phyloP scores from a whole-genome alignment of 2,113 vertebrate species.

The Nothoprocta perdicaria region DNA sequence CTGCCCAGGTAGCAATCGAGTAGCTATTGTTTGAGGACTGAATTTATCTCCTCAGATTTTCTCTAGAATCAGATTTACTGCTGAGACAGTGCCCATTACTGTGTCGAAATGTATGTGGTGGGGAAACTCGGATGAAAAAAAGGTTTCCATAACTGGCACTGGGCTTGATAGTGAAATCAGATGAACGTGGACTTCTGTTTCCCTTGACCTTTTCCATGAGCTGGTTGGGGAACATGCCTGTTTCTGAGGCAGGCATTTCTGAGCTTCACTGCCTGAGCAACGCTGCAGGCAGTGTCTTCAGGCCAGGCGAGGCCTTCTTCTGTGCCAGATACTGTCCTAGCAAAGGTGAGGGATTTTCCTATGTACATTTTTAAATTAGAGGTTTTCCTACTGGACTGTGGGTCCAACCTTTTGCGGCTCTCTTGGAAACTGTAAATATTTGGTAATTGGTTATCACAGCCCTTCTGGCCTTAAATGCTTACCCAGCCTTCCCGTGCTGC shows the following conservation, averaged over 20 bases:
- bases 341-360: neutral
- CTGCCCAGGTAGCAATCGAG: rapidly evolving
- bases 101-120: rapidly evolving
- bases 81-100: rapidly evolving
- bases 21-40: neutral
- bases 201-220: neutral
- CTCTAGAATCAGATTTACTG: rapidly evolving
- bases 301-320: neutral
- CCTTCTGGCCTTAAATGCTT: neutral
- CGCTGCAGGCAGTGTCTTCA: rapidly evolving
- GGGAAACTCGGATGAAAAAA: neutral
- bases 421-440: conserved; percentile 44
- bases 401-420: neutral
- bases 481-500: neutral
- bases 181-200: neutral
- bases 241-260: neutral
- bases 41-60: rapidly evolving
- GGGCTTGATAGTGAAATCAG: neutral
- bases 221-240: rapidly evolving
- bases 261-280: neutral
- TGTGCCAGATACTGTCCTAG: neutral
- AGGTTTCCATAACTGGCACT: neutral
- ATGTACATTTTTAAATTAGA: neutral
- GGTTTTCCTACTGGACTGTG: neutral
- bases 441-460: neutral